Percentiles rank a stretch among this genome's conserved stretches.
Evolutionary conservation across 2,113 vertebrate genomes (phyloP).

Genomic region (Callipepla californica): DNA sequence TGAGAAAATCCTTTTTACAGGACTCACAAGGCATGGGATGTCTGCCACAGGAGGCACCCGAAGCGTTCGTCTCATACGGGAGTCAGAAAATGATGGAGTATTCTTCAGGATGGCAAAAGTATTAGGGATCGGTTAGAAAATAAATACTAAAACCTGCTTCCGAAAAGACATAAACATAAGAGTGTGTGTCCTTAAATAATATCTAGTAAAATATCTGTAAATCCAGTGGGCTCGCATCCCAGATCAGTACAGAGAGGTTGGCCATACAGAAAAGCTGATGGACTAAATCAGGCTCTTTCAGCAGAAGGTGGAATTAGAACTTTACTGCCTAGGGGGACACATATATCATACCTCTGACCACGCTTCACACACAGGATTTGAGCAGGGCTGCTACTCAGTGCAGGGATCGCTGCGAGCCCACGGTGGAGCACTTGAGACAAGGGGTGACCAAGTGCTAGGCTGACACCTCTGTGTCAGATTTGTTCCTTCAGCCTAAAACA

Average conservation of each 20-base stretch:
- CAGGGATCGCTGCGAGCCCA: neutral
- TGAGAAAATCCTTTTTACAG: neutral
- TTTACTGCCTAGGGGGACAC: neutral
- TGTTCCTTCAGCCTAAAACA: neutral
- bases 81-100: neutral
- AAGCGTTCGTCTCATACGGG: neutral
- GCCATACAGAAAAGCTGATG: neutral
- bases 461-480: neutral
- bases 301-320: neutral
- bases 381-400: neutral
- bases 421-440: neutral
- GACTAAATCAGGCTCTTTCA: neutral
- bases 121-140: neutral
- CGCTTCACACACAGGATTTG: neutral
- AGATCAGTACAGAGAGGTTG: neutral
- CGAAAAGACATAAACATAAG: neutral
- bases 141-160: neutral
- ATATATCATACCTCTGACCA: neutral
- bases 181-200: neutral
- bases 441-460: neutral
- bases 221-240: neutral
- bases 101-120: neutral
- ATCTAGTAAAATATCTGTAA: neutral
- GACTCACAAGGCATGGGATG: fast-evolving
- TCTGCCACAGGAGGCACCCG: neutral